Conservation (phyloP, 2,888 invertebrate genomes). For the Caenorhabditis sulstoni region DNA sequence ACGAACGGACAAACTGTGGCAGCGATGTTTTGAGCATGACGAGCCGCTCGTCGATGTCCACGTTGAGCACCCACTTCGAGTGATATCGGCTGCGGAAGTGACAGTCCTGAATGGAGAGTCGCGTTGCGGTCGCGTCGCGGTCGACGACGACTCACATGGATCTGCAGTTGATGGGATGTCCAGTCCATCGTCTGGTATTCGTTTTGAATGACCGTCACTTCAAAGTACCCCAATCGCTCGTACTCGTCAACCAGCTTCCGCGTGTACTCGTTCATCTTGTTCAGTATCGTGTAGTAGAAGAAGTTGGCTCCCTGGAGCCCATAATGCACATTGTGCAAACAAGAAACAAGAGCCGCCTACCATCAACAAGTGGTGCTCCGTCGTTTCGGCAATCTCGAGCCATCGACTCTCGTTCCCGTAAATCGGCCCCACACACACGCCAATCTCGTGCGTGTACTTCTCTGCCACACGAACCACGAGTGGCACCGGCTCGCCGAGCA, state of each 20-base stretch:
- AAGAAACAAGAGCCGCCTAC: background rate
- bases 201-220: constrained; percentile 6
- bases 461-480: background rate
- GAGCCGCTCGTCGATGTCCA: constrained; percentile 31
- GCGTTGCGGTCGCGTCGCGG: too few relatives aligned
- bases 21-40: background rate
- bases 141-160: background rate
- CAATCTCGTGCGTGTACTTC: constrained; percentile 4
- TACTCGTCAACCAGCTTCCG: constrained; percentile 13
- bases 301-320: constrained; percentile 7
- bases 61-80: constrained; percentile 32
- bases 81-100: constrained; percentile 18
- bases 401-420: constrained; percentile 13
- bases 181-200: constrained; percentile 7
- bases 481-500: constrained; percentile 1
- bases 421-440: constrained; percentile 21
- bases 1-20: background rate
- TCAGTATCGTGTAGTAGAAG: constrained; percentile 16
- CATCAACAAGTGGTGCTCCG: constrained; percentile 28
- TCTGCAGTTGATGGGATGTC: constrained; percentile 21
- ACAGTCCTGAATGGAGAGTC: constrained; percentile 13
- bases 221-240: constrained; percentile 11
- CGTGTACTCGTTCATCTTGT: constrained; percentile 4
- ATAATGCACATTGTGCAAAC: background rate
- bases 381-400: constrained; percentile 19